These are phyloP conservation scores for Nymphalis io DNA, from an alignment of 1,140 invertebrate genomes.

Conservation along the genomic window DNA sequence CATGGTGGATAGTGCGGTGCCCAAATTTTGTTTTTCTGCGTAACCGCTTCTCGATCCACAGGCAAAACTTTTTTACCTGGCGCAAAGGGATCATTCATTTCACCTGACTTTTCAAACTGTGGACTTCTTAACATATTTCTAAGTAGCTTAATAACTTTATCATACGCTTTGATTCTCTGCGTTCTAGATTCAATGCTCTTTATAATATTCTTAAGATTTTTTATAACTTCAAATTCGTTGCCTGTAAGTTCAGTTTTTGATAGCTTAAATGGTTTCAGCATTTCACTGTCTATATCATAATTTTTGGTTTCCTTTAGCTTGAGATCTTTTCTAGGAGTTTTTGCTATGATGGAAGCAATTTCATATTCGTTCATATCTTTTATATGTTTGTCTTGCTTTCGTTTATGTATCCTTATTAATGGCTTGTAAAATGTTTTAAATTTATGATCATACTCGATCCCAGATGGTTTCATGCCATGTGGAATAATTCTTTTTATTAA, in stretches of 20 bases:
- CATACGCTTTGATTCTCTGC: conserved; percentile 10
- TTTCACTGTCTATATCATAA: neutral
- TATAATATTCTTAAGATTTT: conserved; percentile 5
- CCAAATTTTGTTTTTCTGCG: conserved; percentile 24
- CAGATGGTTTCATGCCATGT: conserved; percentile 25
- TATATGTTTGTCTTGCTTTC: conserved; percentile 4
- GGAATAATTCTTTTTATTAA: conserved; percentile 46
- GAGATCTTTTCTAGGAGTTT: conserved; percentile 2
- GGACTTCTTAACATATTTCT: conserved; percentile 19
- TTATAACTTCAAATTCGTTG: neutral
- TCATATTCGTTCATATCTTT: neutral
- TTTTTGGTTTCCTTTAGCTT: neutral
- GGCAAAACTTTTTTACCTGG: conserved; percentile 20
- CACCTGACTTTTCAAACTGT: conserved; percentile 36
- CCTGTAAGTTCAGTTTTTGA: neutral
- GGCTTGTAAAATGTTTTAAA: conserved; percentile 44
- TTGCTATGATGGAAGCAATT: neutral
- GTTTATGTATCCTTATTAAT: conserved; percentile 40
- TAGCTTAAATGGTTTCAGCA: neutral
- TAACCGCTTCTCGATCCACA: neutral
- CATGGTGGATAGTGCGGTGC: conserved; percentile 46
- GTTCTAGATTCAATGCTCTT: neutral
- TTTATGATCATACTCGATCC: conserved; percentile 42
- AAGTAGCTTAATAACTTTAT: conserved; percentile 16
- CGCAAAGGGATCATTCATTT: conserved; percentile 31